Conservation (phyloP, 2,113 vertebrate genomes). For the Oreochromis aureus region DNA sequence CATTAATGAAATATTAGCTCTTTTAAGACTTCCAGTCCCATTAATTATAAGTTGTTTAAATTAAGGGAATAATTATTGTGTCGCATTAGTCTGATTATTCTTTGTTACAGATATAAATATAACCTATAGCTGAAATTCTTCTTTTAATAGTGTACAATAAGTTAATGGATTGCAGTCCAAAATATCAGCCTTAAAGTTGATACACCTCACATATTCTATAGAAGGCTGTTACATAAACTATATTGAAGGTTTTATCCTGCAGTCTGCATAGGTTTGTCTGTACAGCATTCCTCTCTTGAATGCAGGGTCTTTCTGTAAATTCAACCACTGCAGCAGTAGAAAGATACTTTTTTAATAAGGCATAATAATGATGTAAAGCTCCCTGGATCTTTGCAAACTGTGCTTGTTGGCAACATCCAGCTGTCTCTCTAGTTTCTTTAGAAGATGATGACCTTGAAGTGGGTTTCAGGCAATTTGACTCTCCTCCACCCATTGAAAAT, state of each 20-base stretch:
- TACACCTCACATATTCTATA: not conserved
- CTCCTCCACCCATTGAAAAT: not conserved
- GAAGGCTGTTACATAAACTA: not conserved
- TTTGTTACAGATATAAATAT: not conserved
- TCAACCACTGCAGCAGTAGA: not conserved
- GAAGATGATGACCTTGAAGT: slow-evolving; percentile 41
- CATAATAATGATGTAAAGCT: not conserved
- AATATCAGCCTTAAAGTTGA: not conserved
- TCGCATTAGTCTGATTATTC: not conserved
- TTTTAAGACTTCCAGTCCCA: not conserved
- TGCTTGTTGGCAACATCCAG: slow-evolving; percentile 12
- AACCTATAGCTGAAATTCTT: not conserved
- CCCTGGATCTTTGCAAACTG: not conserved
- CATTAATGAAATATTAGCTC: slow-evolving; percentile 54
- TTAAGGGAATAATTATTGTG: not conserved
- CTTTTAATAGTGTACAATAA: not conserved
- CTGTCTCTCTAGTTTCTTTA: slow-evolving; percentile 8
- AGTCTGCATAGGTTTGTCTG: not conserved
- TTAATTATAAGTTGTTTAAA: not conserved
- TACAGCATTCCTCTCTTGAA: not conserved
- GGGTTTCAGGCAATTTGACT: not conserved
- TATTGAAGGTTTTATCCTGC: not conserved
- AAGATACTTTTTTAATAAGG: not conserved
- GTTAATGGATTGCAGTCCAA: not conserved
- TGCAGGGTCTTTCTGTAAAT: not conserved